Base-by-base conservation (phyloP, 2,888 invertebrate species). In the Ligdia adustata region DNA sequence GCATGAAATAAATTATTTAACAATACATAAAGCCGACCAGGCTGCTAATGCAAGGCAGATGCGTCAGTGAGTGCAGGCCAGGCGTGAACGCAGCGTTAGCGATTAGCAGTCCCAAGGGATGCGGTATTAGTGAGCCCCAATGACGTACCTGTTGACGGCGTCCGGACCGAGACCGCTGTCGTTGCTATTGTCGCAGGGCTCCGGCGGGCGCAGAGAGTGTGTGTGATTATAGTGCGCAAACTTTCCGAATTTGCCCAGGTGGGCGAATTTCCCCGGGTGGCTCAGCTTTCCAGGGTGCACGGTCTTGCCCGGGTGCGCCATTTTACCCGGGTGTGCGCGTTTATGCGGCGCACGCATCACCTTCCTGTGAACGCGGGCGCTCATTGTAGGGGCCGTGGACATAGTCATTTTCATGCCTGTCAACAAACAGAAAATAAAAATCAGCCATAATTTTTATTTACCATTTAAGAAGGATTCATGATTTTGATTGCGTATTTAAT, bases 161-260 rank as follows among this genome's bases (percentile, higher is more conserved):
- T 97, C 97, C 58, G 95, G 95, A 47, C 96, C 97, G 62, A 97
- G 92, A 16, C 97, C 97, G 61, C 97, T 97, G 84, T 97, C 97
- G 89, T 96, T 96, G 55, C 96, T 97, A 84, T 95, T 96, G 79
- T 97, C 96, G 78, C 96, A 95, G 52, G 93, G 93, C 74, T 92
- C 91, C 26, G 91, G 80, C 37, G 90, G 89, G 57, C 91, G 75
- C 60, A 90, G 64, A 24, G 80, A 52, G 65, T 91, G 91, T 71
- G 88, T 80, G 81, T 89, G 82, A 55, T 88, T 70, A 78, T 85
- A 81, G 65, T 84, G 80, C 43, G 79, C 62, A 51, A 81, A 64
- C 66, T 86, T 80, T 54, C 82, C 82, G 72, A 89, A 76, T 66
- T 89, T 90, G 56, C 86, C 88, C 55, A 84, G 66, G 53, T 73